Percentiles rank a stretch among this genome's conserved stretches.
phyloP scores from a whole-genome alignment of 2,113 vertebrate species.

The Nibea albiflora region DNA sequence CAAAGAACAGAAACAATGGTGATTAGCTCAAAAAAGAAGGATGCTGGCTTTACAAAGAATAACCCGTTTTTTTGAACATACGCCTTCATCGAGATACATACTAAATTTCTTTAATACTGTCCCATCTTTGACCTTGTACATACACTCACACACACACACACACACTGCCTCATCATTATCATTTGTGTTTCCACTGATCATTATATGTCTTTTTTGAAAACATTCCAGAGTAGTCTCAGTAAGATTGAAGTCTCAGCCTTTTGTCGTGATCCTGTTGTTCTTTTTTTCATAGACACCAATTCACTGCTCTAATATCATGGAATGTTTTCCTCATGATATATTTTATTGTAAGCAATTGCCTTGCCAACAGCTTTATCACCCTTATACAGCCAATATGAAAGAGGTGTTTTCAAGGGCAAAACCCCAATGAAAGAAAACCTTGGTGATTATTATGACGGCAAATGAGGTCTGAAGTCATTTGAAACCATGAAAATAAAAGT shows the following conservation, averaged over 20 bases:
- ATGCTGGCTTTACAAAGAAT: conserved; percentile 11
- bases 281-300: conserved; percentile 35
- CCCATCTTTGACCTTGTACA: conserved; percentile 57
- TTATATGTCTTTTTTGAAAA: conserved; percentile 40
- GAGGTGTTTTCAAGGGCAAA: conserved; percentile 74
- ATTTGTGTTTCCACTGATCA: conserved; percentile 34
- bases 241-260: conserved; percentile 31
- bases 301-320: conserved; percentile 45
- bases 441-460: conserved; percentile 50
- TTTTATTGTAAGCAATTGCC: conserved; percentile 57
- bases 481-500: conserved; percentile 42
- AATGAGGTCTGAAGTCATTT: conserved; percentile 60
- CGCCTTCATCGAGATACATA: conserved; percentile 16
- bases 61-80: conserved; percentile 13
- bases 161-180: conserved; percentile 34
- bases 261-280: conserved; percentile 40
- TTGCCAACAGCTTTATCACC: conserved; percentile 61
- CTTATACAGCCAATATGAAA: conserved; percentile 52
- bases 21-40: conserved; percentile 54
- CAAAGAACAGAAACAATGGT: conserved; percentile 33
- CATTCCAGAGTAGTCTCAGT: conserved; percentile 20
- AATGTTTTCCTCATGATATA: conserved; percentile 41
- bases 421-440: conserved; percentile 67
- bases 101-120: conserved; percentile 21
- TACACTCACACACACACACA: background rate